These are phyloP conservation scores for Lucilia cuprina DNA, from an alignment of 1,140 invertebrate species.

Conservation along the genomic window DNA sequence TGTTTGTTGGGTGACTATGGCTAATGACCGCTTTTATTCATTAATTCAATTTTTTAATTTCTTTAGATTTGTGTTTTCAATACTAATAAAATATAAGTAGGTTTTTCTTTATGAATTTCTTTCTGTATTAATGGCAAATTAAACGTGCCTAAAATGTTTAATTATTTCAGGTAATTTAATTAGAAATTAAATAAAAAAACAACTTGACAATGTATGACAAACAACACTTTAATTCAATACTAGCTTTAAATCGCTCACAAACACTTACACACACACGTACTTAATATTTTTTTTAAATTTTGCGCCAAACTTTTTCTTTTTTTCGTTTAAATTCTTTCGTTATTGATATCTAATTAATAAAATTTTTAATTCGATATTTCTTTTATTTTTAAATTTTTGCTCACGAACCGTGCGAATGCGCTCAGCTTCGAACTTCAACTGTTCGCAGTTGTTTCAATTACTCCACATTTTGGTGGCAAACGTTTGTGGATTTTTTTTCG, in stretches of 20 bases:
- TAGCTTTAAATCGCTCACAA: no score
- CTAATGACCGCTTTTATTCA: slow-evolving; percentile 1
- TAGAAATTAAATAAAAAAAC: background rate
- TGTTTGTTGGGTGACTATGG: background rate
- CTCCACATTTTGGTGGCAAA: slow-evolving; percentile 14
- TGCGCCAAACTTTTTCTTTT: slow-evolving; percentile 6
- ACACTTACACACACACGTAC: no score
- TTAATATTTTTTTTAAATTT: background rate
- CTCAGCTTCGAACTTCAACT: slow-evolving; percentile 9
- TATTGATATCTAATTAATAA: background rate
- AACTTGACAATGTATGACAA: background rate
- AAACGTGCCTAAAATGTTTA: background rate
- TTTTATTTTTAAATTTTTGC: background rate
- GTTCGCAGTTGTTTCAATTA: slow-evolving; percentile 6
- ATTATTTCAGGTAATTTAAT: background rate
- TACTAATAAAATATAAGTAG: background rate
- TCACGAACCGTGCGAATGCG: background rate
- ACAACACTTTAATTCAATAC: no score
- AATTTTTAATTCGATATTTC: background rate
- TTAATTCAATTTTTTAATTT: background rate
- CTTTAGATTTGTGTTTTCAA: background rate
- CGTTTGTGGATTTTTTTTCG: background rate
- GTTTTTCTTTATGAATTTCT: background rate
- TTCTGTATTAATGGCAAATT: slow-evolving; percentile 11
- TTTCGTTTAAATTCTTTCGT: background rate